These are phyloP conservation scores for Eupithecia subumbrata DNA, from an alignment of 2,888 invertebrate species.

Conservation along the genomic window DNA sequence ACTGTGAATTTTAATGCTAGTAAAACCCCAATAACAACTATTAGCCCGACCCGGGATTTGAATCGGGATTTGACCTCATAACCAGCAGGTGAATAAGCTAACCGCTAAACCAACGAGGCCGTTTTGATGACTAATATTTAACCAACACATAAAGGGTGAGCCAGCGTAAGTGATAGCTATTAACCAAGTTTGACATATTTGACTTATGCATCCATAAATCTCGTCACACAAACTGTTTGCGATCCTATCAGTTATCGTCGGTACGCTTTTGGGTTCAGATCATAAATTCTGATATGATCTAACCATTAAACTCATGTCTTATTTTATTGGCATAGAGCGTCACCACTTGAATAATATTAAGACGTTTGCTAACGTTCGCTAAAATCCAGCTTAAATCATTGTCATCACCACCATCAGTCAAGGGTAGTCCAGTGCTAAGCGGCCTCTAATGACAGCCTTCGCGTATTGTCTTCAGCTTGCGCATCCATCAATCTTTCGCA, in stretches of 20 bases:
- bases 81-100: no score
- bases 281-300: slow-evolving; percentile 8
- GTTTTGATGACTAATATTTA: background rate
- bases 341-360: background rate
- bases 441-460: no score
- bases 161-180: background rate
- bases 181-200: slow-evolving; percentile 9
- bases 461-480: no score
- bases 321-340: slow-evolving; percentile 2
- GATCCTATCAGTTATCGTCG: background rate
- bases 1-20: no score
- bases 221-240: slow-evolving; percentile 6
- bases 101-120: no score
- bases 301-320: background rate
- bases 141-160: background rate
- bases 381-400: background rate
- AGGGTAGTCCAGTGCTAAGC: no score
- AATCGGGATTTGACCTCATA: no score
- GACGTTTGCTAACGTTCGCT: background rate
- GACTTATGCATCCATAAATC: background rate
- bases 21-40: no score
- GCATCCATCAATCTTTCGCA: no score
- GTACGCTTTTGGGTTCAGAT: slow-evolving; percentile 9
- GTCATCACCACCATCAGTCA: background rate
- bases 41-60: no score